Evolutionary conservation across 2,888 invertebrate genomes (phyloP).

Genomic region (Argyresthia albistria): DNA sequence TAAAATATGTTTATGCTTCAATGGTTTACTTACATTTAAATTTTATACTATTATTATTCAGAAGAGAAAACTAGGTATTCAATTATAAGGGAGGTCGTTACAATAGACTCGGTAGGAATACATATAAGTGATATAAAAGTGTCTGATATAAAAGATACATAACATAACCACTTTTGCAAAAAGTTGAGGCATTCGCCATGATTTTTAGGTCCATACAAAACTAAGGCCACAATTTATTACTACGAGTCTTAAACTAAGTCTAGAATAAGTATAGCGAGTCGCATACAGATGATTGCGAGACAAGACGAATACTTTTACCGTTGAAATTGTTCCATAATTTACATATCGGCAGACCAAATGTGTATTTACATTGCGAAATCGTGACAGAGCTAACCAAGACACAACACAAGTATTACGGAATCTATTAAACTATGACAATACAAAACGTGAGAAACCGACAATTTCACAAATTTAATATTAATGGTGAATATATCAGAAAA

Average conservation of each 20-base stretch:
- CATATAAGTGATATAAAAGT: constrained; percentile 44
- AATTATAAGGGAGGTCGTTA: constrained; percentile 47
- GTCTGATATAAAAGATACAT: constrained; percentile 40
- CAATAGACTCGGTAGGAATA: constrained; percentile 53
- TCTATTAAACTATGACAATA: too few relatives aligned
- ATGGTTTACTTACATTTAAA: constrained; percentile 70
- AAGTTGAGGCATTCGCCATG: constrained; percentile 25
- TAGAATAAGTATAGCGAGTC: neutral
- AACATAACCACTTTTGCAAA: constrained; percentile 21
- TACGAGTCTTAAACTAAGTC: constrained; percentile 33
- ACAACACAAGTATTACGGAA: too few relatives aligned
- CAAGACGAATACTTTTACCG: neutral
- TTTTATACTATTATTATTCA: constrained; percentile 70
- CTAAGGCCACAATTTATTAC: constrained; percentile 66
- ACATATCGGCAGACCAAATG: neutral
- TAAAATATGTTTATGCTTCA: constrained; percentile 71
- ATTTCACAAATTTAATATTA: too few relatives aligned
- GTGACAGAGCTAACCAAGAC: neutral
- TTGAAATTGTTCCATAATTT: neutral
- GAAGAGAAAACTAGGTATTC: constrained; percentile 38
- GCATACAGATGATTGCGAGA: neutral
- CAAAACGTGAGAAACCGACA: too few relatives aligned
- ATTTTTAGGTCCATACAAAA: constrained; percentile 39
- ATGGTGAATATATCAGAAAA: neutral
- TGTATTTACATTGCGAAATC: constrained; percentile 1